Conservation (phyloP, 2,888 invertebrate genomes). For the Volucella inflata region DNA sequence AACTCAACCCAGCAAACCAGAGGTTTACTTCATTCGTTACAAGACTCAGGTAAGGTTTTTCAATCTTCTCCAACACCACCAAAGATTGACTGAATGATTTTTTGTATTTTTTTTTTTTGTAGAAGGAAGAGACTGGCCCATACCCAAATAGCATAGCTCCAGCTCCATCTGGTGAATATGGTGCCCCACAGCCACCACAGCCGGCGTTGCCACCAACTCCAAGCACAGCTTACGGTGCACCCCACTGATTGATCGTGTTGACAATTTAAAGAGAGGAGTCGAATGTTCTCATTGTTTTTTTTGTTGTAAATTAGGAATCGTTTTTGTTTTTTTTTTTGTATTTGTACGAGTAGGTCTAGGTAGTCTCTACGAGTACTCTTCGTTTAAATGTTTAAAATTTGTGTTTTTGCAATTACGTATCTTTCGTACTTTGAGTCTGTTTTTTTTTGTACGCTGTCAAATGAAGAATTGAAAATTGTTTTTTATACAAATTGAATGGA, state of each 20-base stretch:
- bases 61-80: background rate
- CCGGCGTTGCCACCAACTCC: conserved; percentile 81
- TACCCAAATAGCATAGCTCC: conserved; percentile 83
- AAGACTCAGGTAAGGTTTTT: conserved; percentile 86
- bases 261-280: conserved; percentile 5
- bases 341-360: conserved; percentile 57
- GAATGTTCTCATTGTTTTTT: conserved; percentile 58
- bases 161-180: conserved; percentile 81
- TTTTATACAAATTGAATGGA: conserved; percentile 51
- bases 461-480: conserved; percentile 56
- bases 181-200: conserved; percentile 80
- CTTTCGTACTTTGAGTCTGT: too few relatives aligned
- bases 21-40: conserved; percentile 90
- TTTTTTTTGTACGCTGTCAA: conserved; percentile 38
- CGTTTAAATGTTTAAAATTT: conserved; percentile 12
- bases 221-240: conserved; percentile 82
- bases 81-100: background rate
- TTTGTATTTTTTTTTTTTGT: conserved; percentile 18
- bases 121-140: conserved; percentile 83
- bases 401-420: too few relatives aligned
- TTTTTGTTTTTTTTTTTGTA: conserved; percentile 39
- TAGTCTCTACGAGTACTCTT: conserved; percentile 23
- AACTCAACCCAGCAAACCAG: conserved; percentile 90
- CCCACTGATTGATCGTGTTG: conserved; percentile 75
- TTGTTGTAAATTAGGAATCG: conserved; percentile 60